Evolutionary conservation across 2,888 invertebrate species (phyloP).

Genomic region (Diploptera punctata): DNA sequence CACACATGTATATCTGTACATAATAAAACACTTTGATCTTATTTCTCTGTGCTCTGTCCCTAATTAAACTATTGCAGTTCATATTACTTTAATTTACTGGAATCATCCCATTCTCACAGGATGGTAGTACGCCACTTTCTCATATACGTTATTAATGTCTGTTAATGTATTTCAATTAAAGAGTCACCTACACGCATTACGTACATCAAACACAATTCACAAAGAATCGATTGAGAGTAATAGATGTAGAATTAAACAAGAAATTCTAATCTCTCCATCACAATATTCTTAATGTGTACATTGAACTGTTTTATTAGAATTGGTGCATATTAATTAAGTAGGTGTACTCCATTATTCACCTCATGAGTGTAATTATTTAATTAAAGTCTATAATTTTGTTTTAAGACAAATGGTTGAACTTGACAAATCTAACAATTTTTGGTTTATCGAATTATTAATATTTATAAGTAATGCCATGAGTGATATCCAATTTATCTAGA

Average conservation of each 20-base stretch:
- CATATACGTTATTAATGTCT: conserved; percentile 42
- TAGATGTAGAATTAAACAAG: conserved; percentile 6
- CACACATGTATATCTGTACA: conserved; percentile 3
- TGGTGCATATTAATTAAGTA: conserved; percentile 15
- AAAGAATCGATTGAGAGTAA: conserved; percentile 7
- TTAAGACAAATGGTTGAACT: not conserved
- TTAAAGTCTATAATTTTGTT: too few species aligned
- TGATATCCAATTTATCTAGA: too few species aligned
- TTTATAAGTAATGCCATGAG: too few species aligned
- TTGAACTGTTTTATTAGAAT: conserved; percentile 32
- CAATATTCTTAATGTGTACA: conserved; percentile 24
- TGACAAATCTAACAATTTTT: too few species aligned
- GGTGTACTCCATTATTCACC: conserved; percentile 7
- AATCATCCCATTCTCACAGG: not conserved
- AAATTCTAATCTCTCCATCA: not conserved
- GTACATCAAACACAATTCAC: not conserved
- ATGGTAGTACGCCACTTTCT: conserved; percentile 35
- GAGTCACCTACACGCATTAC: not conserved
- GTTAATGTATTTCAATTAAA: conserved; percentile 37
- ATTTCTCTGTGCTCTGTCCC: not conserved
- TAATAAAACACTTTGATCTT: too few species aligned
- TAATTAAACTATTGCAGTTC: too few species aligned
- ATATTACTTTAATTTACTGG: not conserved
- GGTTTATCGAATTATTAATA: too few species aligned
- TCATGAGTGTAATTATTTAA: conserved; percentile 16